These are phyloP conservation scores for Danio choprae DNA, from an alignment of 2,797 vertebrate species.

Conservation along the genomic window DNA sequence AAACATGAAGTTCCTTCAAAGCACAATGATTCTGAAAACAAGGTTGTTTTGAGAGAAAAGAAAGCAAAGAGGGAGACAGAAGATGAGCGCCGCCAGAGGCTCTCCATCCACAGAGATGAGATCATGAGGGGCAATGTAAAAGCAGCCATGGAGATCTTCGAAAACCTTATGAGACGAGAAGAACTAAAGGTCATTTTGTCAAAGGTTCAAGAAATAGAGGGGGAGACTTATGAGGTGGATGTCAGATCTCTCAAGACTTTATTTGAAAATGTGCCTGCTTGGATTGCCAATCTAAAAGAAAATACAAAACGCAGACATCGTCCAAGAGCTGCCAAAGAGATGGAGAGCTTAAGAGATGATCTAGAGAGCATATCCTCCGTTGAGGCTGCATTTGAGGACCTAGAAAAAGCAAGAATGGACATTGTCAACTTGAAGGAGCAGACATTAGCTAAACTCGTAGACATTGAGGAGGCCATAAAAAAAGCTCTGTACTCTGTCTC, in stretches of 20 bases:
- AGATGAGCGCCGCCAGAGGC: constrained; percentile 82
- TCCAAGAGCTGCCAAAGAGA: constrained; percentile 54
- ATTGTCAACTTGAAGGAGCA: constrained; percentile 92
- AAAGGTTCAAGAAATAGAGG: constrained; percentile 86
- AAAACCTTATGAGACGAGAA: constrained; percentile 85
- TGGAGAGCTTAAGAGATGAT: constrained; percentile 60
- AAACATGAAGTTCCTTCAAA: constrained; percentile 41
- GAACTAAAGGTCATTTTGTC: constrained; percentile 87
- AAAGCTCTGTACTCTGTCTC: constrained; percentile 94
- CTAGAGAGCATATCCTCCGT: constrained; percentile 78
- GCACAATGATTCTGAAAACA: constrained; percentile 52
- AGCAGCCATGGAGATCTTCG: constrained; percentile 85
- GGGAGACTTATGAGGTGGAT: constrained; percentile 82
- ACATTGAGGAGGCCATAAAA: constrained; percentile 90
- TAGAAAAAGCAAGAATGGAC: constrained; percentile 90
- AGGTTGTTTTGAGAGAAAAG: constrained; percentile 78
- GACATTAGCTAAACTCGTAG: constrained; percentile 88
- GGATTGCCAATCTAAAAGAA: constrained; percentile 71
- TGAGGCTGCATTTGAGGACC: constrained; percentile 88
- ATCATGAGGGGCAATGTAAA: constrained; percentile 88
- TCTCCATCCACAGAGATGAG: constrained; percentile 91
- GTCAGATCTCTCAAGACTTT: constrained; percentile 81
- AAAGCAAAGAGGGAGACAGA: constrained; percentile 77
- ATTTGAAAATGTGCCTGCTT: constrained; percentile 86
- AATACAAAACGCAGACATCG: constrained; percentile 68